A percentile compares a stretch with the other conserved stretches of the same genome.
These are phyloP conservation scores for Hyaena hyaena DNA, from an alignment of 2,113 vertebrate species.

Conservation along the genomic window DNA sequence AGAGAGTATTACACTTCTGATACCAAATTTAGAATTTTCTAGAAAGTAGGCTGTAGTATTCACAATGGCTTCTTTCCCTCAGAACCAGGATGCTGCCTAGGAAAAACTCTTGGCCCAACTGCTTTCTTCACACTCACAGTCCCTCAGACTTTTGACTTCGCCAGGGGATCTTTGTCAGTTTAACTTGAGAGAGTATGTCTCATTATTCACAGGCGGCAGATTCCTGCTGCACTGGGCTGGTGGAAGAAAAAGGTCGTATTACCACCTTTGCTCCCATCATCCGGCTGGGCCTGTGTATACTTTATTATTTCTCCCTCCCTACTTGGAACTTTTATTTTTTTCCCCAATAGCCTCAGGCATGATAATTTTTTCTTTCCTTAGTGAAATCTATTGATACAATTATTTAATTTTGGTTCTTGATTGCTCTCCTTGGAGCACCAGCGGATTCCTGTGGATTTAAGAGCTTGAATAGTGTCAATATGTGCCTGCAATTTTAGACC, in stretches of 20 bases:
- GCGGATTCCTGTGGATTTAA: conserved; percentile 84
- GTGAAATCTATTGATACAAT: conserved; percentile 84
- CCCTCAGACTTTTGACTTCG: conserved; percentile 36
- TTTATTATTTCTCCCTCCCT: conserved; percentile 43
- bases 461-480: conserved; percentile 83
- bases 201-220: conserved; percentile 5
- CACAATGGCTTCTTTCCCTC: conserved; percentile 19
- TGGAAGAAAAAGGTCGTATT: background rate
- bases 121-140: background rate
- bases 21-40: background rate
- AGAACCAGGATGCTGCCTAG: background rate
- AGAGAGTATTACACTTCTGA: background rate
- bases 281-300: conserved; percentile 47
- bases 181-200: conserved; percentile 34
- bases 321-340: conserved; percentile 66
- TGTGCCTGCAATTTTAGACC: conserved; percentile 82
- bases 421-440: conserved; percentile 83
- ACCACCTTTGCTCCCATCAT: conserved; percentile 59
- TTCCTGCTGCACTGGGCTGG: conserved; percentile 19
- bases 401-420: conserved; percentile 82
- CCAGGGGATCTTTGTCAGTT: background rate
- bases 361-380: conserved; percentile 76
- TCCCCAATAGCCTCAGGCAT: conserved; percentile 78
- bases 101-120: conserved; percentile 14
- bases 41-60: background rate